Evolutionary conservation across 2,888 invertebrate genomes (phyloP), one percentile per base, ranked within the genome.

Genomic region (Sarcophaga variegata): DNA sequence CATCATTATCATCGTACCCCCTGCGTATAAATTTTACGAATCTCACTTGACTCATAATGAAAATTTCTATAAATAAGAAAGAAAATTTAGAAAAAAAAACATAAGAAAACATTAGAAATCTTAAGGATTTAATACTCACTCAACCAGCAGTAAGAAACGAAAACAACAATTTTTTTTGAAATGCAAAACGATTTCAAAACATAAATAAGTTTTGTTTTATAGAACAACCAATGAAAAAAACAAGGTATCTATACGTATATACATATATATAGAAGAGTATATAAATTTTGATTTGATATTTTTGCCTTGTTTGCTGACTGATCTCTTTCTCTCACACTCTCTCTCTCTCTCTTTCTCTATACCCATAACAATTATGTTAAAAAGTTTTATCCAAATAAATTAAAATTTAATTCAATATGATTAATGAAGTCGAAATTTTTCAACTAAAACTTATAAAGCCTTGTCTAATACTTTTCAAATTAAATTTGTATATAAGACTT

Each of bases 41-140:
- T 84, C 84, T 84, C 81, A 84, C 25, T 69, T 54, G 20, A 69
- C 59, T 64, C 60, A 49, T 62, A 70, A 47, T 74, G n/a, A 76
- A 70, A 70, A 37, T 45, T 11, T 59, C n/a, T 49, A 76, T 37
- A 27, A 22, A 60, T 12, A 67, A 54, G 72, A 63, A 62, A 54
- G 20, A 49, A 60, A 75, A 66, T n/a, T 4, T 20, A 14, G 17
- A 59, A 75, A 74, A 70, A 62, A 75, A 70, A 70, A 81, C 81
- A 81, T 75, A 84, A 87, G 84, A 84, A 84, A 87, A 84, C 83
- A 87, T 84, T 87, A 84, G 79, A 83, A 70, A 75, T 75, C 71
- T 78, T 87, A 87, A 82, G 79, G 75, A 84, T 66, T 47, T 8
- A 66, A 64, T 59, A 72, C 27, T 75, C 62, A 27, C 37, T 20